These are phyloP conservation scores for Macrobrachium rosenbergii DNA, from an alignment of 1,140 invertebrate genomes.

Conservation along the genomic window DNA sequence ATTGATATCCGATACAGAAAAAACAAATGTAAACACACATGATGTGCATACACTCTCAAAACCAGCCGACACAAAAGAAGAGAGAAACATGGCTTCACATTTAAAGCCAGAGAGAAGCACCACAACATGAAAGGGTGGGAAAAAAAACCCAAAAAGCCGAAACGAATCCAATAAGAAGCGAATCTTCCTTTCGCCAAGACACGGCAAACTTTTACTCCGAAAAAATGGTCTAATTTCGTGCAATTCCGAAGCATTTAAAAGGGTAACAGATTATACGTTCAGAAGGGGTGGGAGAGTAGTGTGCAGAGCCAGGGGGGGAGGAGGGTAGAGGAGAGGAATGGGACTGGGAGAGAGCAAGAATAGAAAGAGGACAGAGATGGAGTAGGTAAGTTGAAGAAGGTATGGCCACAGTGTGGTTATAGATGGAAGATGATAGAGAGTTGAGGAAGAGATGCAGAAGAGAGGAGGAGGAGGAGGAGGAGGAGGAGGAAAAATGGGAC, in stretches of 20 bases:
- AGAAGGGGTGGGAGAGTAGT: background rate
- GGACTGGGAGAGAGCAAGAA: background rate
- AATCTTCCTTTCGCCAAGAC: too few relatives aligned
- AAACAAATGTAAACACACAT: too few relatives aligned
- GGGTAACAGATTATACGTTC: conserved; percentile 18
- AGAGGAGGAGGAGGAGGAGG: background rate
- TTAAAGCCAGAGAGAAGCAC: too few relatives aligned
- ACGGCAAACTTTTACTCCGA: too few relatives aligned
- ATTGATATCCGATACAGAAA: too few relatives aligned
- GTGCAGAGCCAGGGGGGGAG: background rate
- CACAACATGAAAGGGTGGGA: too few relatives aligned
- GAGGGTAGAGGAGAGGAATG: background rate
- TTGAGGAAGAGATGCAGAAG: background rate
- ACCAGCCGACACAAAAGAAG: too few relatives aligned
- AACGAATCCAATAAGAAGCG: too few relatives aligned
- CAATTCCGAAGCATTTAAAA: conserved; percentile 7
- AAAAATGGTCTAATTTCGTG: too few relatives aligned
- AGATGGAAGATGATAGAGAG: background rate
- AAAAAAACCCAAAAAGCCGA: too few relatives aligned
- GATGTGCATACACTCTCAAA: too few relatives aligned
- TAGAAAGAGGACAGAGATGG: background rate
- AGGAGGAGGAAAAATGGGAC: background rate
- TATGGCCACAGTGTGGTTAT: background rate
- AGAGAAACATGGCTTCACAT: too few relatives aligned
- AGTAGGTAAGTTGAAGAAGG: background rate